Evolutionary conservation across 1,140 invertebrate genomes (phyloP).

Genomic region (Vollenhovia emeryi): DNA sequence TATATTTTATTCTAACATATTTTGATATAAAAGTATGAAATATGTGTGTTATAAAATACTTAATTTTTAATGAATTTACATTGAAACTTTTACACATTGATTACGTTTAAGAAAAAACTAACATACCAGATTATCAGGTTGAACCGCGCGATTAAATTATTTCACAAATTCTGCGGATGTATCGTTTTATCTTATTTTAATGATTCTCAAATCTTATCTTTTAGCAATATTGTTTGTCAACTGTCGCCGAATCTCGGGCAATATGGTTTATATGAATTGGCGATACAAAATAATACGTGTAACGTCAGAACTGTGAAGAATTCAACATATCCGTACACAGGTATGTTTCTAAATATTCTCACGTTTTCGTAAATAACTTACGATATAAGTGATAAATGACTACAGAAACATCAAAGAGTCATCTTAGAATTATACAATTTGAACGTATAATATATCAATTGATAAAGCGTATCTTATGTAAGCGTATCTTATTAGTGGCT

Average conservation of each 20-base stretch:
- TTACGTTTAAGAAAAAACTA: neutral
- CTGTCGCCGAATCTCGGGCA: constrained; percentile 87
- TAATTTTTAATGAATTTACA: neutral
- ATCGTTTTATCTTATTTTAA: constrained; percentile 25
- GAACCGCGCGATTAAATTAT: neutral
- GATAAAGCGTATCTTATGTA: constrained; percentile 43
- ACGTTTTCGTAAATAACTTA: neutral
- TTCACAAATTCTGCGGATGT: neutral
- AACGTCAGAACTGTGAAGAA: constrained; percentile 86
- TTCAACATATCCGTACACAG: constrained; percentile 90
- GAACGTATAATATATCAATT: neutral
- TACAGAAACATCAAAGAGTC: neutral
- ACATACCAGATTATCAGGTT: neutral
- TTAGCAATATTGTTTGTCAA: constrained; percentile 86
- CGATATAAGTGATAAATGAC: neutral
- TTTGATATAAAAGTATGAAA: neutral
- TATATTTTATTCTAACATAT: neutral
- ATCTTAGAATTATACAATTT: constrained; percentile 14
- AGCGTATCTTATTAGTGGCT: constrained; percentile 6
- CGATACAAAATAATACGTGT: constrained; percentile 86
- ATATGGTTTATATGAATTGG: constrained; percentile 91
- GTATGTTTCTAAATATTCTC: constrained; percentile 85
- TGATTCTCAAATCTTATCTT: constrained; percentile 70
- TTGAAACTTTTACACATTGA: neutral
- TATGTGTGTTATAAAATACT: neutral